Evolutionary conservation across 2,797 vertebrate species (phyloP), one percentile per base, ranked within the genome.

Genomic region (Tauraco hartlaubi): DNA sequence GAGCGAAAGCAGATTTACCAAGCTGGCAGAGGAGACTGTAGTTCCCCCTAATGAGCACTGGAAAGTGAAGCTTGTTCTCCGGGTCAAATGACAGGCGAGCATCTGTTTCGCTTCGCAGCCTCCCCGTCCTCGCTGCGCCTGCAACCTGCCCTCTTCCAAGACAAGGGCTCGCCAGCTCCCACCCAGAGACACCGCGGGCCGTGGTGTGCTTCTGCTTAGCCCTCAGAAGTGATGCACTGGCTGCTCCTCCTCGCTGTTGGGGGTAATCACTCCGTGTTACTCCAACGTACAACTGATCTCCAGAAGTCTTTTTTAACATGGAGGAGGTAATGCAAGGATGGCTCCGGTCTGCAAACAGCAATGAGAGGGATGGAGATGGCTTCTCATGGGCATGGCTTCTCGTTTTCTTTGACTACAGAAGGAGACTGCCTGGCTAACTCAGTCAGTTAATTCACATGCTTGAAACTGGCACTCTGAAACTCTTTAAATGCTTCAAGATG

Each of bases 121-220:
- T 75, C 39, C 17, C 17, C 0, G 1, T 51, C 29, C 79, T 56
- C 3, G 1, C 46, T 31, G 5, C 1, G 35, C 28, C 61, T 66
- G 58, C 29, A 85, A 12, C 43, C 39, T 52, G 28, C 48, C 69
- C 51, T 78, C 25, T 72, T 79, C 56, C 23, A 4, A 18, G 62
- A 29, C 22, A 41, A 31, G 37, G 56, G 44, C 58, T 66, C 66
- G 14, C 28, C 71, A 25, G n/a, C 44, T 77, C 79, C 1, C 1
- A 31, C 51, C 48, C 29, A 19, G 29, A 35, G 31, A 29, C 54
- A 8, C 25, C 0, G 6, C 9, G n/a, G 58, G 5, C 12, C 26
- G 1, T 0, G 9, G 7, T 0, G 0, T 31, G 16, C 11, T 28
- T 25, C n/a, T 43, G 31, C 59, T 75, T 18, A 33, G n/a, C 46